Evolutionary conservation across 2,113 vertebrate species (phyloP), one percentile per base, ranked within the genome.

Genomic region (Brienomyrus brachyistius): DNA sequence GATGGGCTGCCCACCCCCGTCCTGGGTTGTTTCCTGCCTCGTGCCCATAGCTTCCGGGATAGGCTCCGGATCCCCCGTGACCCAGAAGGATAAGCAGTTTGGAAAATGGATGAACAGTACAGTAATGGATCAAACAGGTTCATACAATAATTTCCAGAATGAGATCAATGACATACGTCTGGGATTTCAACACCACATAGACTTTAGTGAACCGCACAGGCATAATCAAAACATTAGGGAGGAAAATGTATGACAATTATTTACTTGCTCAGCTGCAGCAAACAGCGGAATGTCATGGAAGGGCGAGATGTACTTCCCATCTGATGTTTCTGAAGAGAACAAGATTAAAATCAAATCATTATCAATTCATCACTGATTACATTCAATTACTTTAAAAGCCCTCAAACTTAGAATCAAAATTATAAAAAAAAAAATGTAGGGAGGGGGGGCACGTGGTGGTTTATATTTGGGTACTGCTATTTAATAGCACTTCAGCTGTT

Each of bases 251-350:
- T 27, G 59, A 40, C 54, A n/a, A 52, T 27, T 8, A 50, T 45
- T 87, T 92, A 99, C 98, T 97, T 97, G 94, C 90, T 94, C 93
- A 54, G 93, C 88, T 70, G 91, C 93, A 74, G 94, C 96, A 93
- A 94, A 94, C 0, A 99, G 96, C 13, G 98, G 97, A 94, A 99
- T 98, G 90, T 99, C 98, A 91, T 99, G 98, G 92, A 99, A 99
- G 0, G 98, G 98, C 8, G 98, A 99, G 93, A 99, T 96, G 89
- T 98, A 98, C 94, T 97, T 97, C 80, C 97, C 98, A 56, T 97
- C 96, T 77, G 93, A 93, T 80, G 95, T 96, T 95, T 98, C 98
- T 99, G 94, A 40, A 93, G 95, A 54, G 7, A 87, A 87, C 48
- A 31, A 87, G 23, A 87, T 52, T 31, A 40, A 48, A 54, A 48